Base-by-base conservation (phyloP, 2,888 invertebrate species). In the Cantharis lateralis region DNA sequence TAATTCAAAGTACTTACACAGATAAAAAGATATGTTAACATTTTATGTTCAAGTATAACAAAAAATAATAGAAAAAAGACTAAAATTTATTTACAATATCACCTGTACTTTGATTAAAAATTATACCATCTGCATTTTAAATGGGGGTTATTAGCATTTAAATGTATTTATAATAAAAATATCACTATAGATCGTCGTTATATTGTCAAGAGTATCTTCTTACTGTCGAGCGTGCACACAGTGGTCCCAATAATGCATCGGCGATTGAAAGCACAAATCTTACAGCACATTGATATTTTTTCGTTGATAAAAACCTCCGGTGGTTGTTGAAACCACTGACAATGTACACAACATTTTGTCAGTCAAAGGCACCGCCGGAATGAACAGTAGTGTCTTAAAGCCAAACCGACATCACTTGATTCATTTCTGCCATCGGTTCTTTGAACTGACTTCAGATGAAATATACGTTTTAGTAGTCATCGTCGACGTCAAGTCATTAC, bases 401-500 rank as follows among this genome's bases (percentile, higher is more conserved):
- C 24, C 26, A 61, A 74, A 74, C 63, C 64, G 62, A 71, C 64
- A 72, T 64, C 70, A 72, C 72, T 18, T 75, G 71, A 73, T 70
- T 73, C 76, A 76, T 71, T 71, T 76, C 74, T 72, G 70, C 72
- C 68, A 71, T 18, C n/a, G 18, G 75, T 70, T 74, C 77, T 77
- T 79, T 77, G 66, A 75, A 75, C 74, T 77, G 75, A 76, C 74
- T 74, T 66, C 61, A 61, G 62, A 64, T 64, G 72, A 68, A 69
- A 72, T 32, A 71, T 48, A 48, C 72, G 69, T 66, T 68, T 68
- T 66, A 72, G 69, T 61, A 72, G 71, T 78, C 78, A 78, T 78
- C 78, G 74, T 71, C 88, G 84, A 74, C 85, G 88, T 91, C 90
- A 89, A 90, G 92, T 87, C 91, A 90, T 89, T 78, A 90, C 88